Evolutionary conservation across 2,888 invertebrate genomes (phyloP).

Genomic region (Phorcus lineatus): DNA sequence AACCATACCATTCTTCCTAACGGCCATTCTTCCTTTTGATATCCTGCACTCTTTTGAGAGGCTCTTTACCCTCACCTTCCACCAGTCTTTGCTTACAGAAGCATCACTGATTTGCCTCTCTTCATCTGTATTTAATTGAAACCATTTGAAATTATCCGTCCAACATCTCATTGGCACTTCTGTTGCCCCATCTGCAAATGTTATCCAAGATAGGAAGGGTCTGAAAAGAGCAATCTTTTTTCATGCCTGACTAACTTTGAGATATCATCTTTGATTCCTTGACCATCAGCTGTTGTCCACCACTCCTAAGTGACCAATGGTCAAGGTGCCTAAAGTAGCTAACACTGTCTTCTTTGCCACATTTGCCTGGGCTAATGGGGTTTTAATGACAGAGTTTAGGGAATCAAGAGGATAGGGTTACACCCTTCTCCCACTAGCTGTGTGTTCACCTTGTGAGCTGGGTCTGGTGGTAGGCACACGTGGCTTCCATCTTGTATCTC

Average conservation of each 20-base stretch:
- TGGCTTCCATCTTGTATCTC: neutral
- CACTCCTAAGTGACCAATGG: neutral
- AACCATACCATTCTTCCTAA: slow-evolving; percentile 5
- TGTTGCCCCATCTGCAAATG: neutral
- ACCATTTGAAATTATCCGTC: slow-evolving; percentile 6
- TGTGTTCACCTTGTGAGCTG: neutral
- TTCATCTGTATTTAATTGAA: slow-evolving; percentile 8
- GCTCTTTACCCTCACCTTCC: neutral
- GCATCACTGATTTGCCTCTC: slow-evolving; percentile 3
- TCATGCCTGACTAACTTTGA: neutral
- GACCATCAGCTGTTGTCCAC: neutral
- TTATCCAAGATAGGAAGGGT: neutral
- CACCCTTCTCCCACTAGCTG: neutral
- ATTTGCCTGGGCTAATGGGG: slow-evolving; percentile 1
- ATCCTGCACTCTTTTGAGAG: neutral
- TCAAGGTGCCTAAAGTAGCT: slow-evolving; percentile 6
- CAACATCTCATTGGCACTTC: neutral
- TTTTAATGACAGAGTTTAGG: slow-evolving; percentile 18
- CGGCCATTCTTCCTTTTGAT: neutral
- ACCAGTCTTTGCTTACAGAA: slow-evolving; percentile 13
- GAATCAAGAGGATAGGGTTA: slow-evolving; percentile 17
- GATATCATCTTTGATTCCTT: slow-evolving; percentile 1
- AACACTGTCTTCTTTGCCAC: neutral
- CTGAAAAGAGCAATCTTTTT: neutral
- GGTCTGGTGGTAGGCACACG: neutral